Conservation (phyloP, 2,888 invertebrate species). For the Charanyca ferruginea region DNA sequence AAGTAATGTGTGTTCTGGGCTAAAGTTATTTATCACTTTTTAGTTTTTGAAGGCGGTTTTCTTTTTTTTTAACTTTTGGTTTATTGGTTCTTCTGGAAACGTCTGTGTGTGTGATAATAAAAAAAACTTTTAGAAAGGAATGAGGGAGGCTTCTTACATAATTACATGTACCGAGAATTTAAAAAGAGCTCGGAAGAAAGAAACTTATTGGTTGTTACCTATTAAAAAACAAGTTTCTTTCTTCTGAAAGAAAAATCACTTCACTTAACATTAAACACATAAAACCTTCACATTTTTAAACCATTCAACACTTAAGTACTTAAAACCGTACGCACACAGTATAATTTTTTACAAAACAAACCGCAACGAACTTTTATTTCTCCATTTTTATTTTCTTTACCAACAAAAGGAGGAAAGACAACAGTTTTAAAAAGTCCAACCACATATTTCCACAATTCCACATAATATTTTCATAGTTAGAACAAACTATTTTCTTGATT, state of each 20-base stretch:
- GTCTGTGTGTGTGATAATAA: too few relatives aligned
- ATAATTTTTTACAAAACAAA: conserved; percentile 49
- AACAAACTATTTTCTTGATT: conserved; percentile 66
- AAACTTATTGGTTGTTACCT: too few relatives aligned
- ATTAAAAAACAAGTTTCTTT: too few relatives aligned
- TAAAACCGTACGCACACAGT: conserved; percentile 24
- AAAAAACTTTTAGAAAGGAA: too few relatives aligned
- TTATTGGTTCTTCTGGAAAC: too few relatives aligned
- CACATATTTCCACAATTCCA: conserved; percentile 36
- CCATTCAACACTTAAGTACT: conserved; percentile 28
- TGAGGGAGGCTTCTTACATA: too few relatives aligned
- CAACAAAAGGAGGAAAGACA: conserved; percentile 34
- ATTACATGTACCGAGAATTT: too few relatives aligned
- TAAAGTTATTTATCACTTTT: too few relatives aligned
- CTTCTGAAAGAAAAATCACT: background rate
- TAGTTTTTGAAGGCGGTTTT: too few relatives aligned
- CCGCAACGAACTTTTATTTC: conserved; percentile 24
- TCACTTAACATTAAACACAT: conserved; percentile 9
- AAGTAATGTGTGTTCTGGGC: too few relatives aligned
- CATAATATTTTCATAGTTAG: conserved; percentile 60
- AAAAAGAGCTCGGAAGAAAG: too few relatives aligned
- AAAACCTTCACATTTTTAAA: conserved; percentile 33
- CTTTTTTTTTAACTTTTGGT: too few relatives aligned
- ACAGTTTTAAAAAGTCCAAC: conserved; percentile 52
- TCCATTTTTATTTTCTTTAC: conserved; percentile 43